phyloP scores from a whole-genome alignment of 30 jellyfish, hydroid and myxozoan genomes.

The Turritopsis dohrnii region DNA sequence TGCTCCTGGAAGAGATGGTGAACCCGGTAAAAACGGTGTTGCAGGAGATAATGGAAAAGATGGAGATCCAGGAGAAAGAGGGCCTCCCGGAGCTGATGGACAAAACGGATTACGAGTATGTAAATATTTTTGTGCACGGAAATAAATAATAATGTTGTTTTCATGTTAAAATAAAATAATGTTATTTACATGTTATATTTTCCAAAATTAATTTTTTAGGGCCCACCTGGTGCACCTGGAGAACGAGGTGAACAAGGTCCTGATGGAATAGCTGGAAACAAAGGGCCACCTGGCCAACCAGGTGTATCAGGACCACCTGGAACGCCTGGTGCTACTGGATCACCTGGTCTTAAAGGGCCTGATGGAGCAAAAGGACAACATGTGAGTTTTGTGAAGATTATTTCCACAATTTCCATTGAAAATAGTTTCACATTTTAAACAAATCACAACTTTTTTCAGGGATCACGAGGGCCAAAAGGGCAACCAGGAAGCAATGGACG shows the following conservation, averaged over 20 bases:
- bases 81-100: constrained; percentile 35
- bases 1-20: constrained; percentile 84
- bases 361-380: constrained; percentile 50
- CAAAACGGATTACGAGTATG: constrained; percentile 23
- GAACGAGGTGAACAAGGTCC: constrained; percentile 45
- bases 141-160: too few relatives aligned
- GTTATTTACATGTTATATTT: too few relatives aligned
- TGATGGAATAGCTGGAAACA: constrained; percentile 35
- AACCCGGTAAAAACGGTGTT: constrained; percentile 77
- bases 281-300: constrained; percentile 38
- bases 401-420: background rate
- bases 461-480: constrained; percentile 62
- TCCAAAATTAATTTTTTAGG: background rate
- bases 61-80: constrained; percentile 31
- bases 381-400: constrained; percentile 22
- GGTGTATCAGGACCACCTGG: constrained; percentile 41
- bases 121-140: background rate
- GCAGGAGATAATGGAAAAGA: constrained; percentile 84
- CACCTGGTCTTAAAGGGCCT: constrained; percentile 45
- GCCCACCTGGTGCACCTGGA: constrained; percentile 37
- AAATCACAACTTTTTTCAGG: constrained; percentile 25
- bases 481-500: constrained; percentile 52
- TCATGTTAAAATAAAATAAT: too few relatives aligned
- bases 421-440: background rate
- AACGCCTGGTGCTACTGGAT: constrained; percentile 47